Percentiles rank a stretch among this genome's conserved stretches.
Conservation (phyloP, 1,140 invertebrate species). For the Adelges cooleyi region DNA sequence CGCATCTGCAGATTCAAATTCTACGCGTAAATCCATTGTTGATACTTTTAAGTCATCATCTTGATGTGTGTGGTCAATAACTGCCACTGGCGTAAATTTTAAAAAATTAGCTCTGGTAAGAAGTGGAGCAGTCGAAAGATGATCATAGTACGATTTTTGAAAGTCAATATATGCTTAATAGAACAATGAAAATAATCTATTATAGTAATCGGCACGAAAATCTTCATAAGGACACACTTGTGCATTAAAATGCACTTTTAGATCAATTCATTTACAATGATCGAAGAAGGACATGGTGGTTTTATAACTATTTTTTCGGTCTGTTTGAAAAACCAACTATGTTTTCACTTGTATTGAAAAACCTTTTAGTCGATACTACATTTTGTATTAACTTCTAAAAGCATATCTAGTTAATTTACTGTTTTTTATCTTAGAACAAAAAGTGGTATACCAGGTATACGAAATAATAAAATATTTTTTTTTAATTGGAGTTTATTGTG, state of each 20-base stretch:
- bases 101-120: background rate
- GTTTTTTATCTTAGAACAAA: no score
- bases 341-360: no score
- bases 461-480: no score
- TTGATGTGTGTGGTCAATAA: background rate
- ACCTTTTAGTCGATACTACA: no score
- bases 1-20: background rate
- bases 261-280: no score
- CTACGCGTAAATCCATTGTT: background rate
- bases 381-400: no score
- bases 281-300: no score
- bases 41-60: background rate
- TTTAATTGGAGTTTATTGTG: no score
- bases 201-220: background rate
- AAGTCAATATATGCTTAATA: background rate
- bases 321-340: no score
- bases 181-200: background rate
- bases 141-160: background rate
- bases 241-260: conserved; percentile 11
- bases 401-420: no score
- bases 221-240: background rate
- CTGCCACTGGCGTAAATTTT: background rate
- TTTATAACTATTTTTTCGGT: no score
- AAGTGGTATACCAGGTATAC: no score
- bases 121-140: background rate